Evolutionary conservation across 2,797 vertebrate genomes (phyloP).

Genomic region (Botia kubotai): DNA sequence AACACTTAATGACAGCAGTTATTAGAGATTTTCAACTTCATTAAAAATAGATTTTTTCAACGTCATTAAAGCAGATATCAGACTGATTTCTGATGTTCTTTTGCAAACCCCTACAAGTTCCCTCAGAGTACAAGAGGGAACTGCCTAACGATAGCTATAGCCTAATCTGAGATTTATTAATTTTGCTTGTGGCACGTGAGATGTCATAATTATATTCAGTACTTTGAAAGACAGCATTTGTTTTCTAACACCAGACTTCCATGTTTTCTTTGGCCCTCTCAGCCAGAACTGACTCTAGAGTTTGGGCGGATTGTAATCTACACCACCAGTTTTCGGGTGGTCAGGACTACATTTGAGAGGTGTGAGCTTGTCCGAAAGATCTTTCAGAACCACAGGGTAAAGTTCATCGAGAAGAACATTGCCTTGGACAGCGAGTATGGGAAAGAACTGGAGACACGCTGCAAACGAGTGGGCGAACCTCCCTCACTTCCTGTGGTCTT

Average conservation of each 20-base stretch:
- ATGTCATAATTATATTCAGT: slow-evolving; percentile 13
- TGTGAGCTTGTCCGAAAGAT: slow-evolving; percentile 97
- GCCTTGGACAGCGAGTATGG: slow-evolving; percentile 92
- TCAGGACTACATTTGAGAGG: slow-evolving; percentile 95
- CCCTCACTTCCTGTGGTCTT: slow-evolving; percentile 95
- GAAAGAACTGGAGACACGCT: slow-evolving; percentile 92
- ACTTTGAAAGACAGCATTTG: background rate
- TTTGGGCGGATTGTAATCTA: slow-evolving; percentile 97
- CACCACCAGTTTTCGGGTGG: slow-evolving; percentile 96
- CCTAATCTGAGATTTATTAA: too few species aligned
- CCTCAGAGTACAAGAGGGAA: background rate
- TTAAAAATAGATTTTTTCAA: too few species aligned
- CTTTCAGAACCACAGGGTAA: slow-evolving; percentile 96
- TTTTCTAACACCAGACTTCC: slow-evolving; percentile 21
- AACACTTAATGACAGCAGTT: background rate
- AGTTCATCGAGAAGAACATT: slow-evolving; percentile 97
- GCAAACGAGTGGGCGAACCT: slow-evolving; percentile 85
- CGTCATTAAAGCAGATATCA: background rate
- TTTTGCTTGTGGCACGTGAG: background rate
- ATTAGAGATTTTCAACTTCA: background rate
- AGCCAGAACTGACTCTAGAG: slow-evolving; percentile 80
- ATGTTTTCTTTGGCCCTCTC: slow-evolving; percentile 27
- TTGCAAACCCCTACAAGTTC: background rate
- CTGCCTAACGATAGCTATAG: background rate
- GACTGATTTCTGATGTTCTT: background rate